Conservation (phyloP, 2,113 vertebrate species). For the Aegithalos caudatus region DNA sequence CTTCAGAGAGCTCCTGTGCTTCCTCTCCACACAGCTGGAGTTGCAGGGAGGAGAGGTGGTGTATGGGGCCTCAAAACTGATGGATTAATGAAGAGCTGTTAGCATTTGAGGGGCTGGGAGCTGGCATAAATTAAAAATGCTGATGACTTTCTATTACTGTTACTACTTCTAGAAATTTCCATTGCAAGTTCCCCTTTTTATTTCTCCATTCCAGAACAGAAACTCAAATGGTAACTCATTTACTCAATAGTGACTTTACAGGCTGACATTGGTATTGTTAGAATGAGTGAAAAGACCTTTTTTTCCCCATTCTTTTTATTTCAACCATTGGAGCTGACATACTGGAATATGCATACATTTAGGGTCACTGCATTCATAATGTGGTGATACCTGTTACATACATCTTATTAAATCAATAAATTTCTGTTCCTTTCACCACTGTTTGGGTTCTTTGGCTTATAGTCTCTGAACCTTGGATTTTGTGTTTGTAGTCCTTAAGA, state of each 20-base stretch:
- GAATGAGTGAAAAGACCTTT: not conserved
- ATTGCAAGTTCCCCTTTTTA: not conserved
- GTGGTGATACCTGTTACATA: not conserved
- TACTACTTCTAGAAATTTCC: not conserved
- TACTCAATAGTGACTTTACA: not conserved
- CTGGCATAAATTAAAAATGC: not conserved
- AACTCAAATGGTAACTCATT: not conserved
- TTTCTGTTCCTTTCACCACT: not conserved
- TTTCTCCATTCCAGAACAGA: not conserved
- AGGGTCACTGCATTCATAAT: not conserved
- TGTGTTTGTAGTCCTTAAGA: not conserved
- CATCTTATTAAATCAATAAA: not conserved
- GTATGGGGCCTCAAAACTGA: not conserved
- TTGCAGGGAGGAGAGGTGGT: not conserved
- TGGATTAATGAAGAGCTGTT: not conserved
- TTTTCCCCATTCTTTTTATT: not conserved
- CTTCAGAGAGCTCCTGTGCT: not conserved
- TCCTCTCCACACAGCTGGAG: not conserved
- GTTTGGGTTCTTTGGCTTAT: not conserved
- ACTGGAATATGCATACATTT: not conserved
- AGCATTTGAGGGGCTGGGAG: not conserved
- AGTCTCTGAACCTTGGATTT: not conserved
- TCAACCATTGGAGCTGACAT: fast-evolving
- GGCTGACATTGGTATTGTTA: not conserved
- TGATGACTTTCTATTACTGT: not conserved